Evolutionary conservation across 2,113 vertebrate genomes (phyloP).

Genomic region (Dipodomys spectabilis): DNA sequence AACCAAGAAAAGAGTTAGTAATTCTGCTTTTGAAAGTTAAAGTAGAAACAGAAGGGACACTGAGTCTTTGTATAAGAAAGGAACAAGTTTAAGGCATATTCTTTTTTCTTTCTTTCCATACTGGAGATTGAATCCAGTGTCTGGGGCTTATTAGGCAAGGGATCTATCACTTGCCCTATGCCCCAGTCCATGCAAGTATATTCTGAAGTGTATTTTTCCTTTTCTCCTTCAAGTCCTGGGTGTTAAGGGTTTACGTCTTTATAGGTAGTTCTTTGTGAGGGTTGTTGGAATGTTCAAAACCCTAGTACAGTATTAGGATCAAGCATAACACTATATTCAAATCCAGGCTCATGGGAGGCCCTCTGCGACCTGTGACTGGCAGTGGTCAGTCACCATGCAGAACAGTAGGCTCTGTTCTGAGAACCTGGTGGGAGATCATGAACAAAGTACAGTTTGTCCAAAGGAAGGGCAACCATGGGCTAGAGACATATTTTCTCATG

Average conservation of each 20-base stretch:
- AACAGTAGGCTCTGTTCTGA: neutral
- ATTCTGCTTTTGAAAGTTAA: constrained; percentile 4
- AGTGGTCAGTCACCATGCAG: neutral
- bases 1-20: neutral
- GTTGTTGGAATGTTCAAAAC: neutral
- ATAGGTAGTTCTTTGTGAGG: neutral
- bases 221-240: neutral
- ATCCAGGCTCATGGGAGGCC: neutral
- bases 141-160: no score
- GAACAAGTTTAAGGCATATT: neutral
- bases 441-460: constrained; percentile 20
- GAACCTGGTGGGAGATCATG: neutral
- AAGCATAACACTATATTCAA: neutral
- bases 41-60: neutral
- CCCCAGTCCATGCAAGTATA: no score
- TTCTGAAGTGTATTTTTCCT: no score
- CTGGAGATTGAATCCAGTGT: no score
- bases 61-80: neutral
- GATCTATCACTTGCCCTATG: no score
- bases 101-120: no score
- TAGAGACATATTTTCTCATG: neutral
- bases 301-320: neutral
- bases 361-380: neutral
- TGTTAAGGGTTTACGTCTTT: neutral
- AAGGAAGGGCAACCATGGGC: neutral